Evolutionary conservation across 2,888 invertebrate genomes (phyloP).

Genomic region (Dastarcus helophoroides): DNA sequence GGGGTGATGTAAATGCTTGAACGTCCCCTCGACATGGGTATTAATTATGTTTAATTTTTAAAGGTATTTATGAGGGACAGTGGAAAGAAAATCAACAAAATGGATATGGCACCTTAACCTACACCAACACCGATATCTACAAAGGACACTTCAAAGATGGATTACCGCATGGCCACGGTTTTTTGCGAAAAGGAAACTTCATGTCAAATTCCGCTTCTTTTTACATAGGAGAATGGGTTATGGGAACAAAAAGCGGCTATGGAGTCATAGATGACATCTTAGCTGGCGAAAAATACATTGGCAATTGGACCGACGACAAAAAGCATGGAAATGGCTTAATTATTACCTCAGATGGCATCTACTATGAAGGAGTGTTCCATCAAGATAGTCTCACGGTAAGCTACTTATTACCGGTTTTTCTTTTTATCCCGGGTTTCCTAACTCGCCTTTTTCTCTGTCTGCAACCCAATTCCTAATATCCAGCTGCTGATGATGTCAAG

Average conservation of each 20-base stretch:
- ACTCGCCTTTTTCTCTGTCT: too few relatives aligned
- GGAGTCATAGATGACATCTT: conserved; percentile 81
- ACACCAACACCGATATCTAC: conserved; percentile 67
- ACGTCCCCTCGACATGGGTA: not conserved
- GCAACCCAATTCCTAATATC: too few relatives aligned
- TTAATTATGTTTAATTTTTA: conserved; percentile 14
- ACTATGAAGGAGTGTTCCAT: conserved; percentile 79
- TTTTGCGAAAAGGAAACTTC: conserved; percentile 67
- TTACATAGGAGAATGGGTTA: conserved; percentile 82
- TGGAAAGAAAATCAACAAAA: conserved; percentile 77
- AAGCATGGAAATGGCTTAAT: conserved; percentile 77
- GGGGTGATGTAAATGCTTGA: too few relatives aligned
- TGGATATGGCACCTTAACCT: conserved; percentile 67
- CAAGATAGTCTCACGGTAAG: conserved; percentile 66
- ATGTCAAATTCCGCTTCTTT: conserved; percentile 62
- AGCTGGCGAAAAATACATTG: conserved; percentile 82
- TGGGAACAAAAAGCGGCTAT: conserved; percentile 70
- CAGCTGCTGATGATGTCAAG: too few relatives aligned
- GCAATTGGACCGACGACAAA: conserved; percentile 76
- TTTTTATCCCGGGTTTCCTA: too few relatives aligned
- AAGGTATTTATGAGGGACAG: conserved; percentile 64
- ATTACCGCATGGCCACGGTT: conserved; percentile 73
- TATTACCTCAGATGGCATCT: conserved; percentile 80
- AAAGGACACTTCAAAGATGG: conserved; percentile 83
- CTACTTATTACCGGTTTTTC: too few relatives aligned